Evolutionary conservation across 2,113 vertebrate species (phyloP).

Genomic region (Chaetura pelagica): DNA sequence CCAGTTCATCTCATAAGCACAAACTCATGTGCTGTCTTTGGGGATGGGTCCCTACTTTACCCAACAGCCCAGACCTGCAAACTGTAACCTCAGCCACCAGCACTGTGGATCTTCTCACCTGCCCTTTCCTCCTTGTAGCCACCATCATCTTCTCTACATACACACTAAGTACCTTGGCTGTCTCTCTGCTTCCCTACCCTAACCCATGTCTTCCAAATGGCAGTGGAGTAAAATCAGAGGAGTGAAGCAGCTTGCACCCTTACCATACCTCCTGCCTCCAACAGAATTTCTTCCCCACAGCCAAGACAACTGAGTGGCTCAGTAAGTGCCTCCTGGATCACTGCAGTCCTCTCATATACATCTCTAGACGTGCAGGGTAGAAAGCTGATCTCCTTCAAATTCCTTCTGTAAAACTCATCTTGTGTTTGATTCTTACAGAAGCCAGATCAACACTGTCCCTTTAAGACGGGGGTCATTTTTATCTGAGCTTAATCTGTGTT

Average conservation of each 20-base stretch:
- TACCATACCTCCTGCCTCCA: background rate
- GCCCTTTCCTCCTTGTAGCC: background rate
- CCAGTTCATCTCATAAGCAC: background rate
- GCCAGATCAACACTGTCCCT: background rate
- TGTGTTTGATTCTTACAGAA: background rate
- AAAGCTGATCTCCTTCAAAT: background rate
- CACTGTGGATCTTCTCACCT: background rate
- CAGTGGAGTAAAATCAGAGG: background rate
- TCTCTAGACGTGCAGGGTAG: background rate
- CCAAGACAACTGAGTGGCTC: background rate
- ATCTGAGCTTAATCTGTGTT: background rate
- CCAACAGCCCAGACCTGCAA: background rate
- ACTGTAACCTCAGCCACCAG: background rate
- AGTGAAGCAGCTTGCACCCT: background rate
- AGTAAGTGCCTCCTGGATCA: background rate
- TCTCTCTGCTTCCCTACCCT: background rate
- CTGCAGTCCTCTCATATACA: background rate
- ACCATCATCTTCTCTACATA: background rate
- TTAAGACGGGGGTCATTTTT: background rate
- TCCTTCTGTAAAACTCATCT: background rate
- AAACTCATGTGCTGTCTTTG: background rate
- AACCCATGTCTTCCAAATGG: background rate
- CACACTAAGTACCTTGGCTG: background rate
- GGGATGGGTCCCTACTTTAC: background rate
- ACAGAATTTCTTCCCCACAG: background rate